Evolutionary conservation across 2,113 vertebrate genomes (phyloP).

Genomic region (Engystomops pustulosus): DNA sequence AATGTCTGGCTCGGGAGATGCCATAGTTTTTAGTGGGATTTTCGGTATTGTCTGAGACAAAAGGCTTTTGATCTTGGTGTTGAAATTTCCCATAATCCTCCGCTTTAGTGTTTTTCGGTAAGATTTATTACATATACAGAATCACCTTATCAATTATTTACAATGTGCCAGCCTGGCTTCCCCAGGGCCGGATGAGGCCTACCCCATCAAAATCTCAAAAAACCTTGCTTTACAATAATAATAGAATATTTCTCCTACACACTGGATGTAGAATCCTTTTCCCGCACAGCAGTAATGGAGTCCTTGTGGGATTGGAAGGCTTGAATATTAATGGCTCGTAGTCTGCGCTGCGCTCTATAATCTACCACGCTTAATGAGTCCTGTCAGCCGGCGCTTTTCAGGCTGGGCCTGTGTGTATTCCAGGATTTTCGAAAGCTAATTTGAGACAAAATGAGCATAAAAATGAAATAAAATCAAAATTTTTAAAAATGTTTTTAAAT

Average conservation of each 20-base stretch:
- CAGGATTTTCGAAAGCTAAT: too few species aligned
- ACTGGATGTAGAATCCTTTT: not conserved
- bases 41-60: slow-evolving; percentile 13
- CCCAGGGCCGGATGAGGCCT: slow-evolving; percentile 18
- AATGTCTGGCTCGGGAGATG: not conserved
- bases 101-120: not conserved
- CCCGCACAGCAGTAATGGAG: not conserved
- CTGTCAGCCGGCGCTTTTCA: not conserved
- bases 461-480: not conserved
- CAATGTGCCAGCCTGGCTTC: not conserved
- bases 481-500: too few species aligned
- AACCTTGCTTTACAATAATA: not conserved
- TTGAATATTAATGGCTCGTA: not conserved
- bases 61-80: slow-evolving; percentile 38
- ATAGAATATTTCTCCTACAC: not conserved
- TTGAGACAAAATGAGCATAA: not conserved
- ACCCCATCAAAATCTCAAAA: not conserved
- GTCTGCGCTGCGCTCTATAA: not conserved
- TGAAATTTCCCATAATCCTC: slow-evolving; percentile 35
- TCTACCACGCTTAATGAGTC: not conserved
- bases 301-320: not conserved
- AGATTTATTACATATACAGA: slow-evolving; percentile 23
- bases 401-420: not conserved
- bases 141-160: slow-evolving; percentile 39
- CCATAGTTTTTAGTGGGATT: not conserved